phyloP scores from a whole-genome alignment of 2,888 invertebrate species.

The Alentia gelatinosa region DNA sequence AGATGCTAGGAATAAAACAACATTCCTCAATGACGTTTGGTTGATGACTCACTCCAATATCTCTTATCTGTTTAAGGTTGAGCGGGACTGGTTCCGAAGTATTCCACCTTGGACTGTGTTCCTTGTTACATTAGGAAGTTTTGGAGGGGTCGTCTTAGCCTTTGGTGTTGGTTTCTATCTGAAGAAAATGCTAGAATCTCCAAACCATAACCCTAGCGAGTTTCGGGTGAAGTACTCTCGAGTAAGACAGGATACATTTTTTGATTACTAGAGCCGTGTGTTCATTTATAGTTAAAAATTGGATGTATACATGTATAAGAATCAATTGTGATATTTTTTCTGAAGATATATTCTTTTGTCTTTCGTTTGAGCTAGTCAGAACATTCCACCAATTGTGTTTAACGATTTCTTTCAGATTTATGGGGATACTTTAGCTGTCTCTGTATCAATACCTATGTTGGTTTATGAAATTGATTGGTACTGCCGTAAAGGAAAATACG shows the following conservation, averaged over 20 bases:
- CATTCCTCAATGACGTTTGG: slow-evolving; percentile 49
- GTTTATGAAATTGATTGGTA: no score
- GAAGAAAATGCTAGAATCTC: slow-evolving; percentile 53
- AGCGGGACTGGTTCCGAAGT: slow-evolving; percentile 36
- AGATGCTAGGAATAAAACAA: slow-evolving; percentile 43
- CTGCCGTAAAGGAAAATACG: no score
- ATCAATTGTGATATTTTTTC: no score
- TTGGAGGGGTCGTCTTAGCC: slow-evolving; percentile 44
- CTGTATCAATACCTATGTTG: no score
- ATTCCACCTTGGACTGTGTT: slow-evolving; percentile 38
- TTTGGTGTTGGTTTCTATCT: slow-evolving; percentile 45
- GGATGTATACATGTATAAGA: no score
- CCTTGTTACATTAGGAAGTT: slow-evolving; percentile 9
- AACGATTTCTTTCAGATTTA: no score
- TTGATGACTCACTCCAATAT: background rate
- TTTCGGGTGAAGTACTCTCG: slow-evolving; percentile 52
- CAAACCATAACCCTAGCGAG: slow-evolving; percentile 31
- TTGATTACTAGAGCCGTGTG: slow-evolving; percentile 11
- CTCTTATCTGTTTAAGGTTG: background rate
- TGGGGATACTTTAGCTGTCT: no score
- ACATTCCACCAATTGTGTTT: no score
- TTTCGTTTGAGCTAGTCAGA: no score
- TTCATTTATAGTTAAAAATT: no score
- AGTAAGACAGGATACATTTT: slow-evolving; percentile 41
- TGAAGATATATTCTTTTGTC: no score